These are phyloP conservation scores for Gallinago paraguaiae DNA, from an alignment of 2,113 vertebrate species.

Conservation along the genomic window DNA sequence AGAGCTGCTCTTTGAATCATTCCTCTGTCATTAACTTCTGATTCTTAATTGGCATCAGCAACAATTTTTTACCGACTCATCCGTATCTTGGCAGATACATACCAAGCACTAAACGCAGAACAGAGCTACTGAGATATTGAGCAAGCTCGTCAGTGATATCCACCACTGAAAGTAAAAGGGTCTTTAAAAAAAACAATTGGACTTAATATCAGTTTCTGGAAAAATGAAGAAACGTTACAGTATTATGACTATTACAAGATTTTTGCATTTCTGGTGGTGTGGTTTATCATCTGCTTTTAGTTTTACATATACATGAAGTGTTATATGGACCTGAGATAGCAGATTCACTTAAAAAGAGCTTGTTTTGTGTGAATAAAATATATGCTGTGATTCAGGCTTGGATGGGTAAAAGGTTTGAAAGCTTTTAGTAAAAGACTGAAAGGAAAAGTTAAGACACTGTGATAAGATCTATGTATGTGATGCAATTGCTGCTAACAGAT, in stretches of 20 bases:
- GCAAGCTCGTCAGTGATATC: not conserved
- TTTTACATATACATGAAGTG: not conserved
- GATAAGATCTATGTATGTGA: not conserved
- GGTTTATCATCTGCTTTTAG: not conserved
- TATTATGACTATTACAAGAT: not conserved
- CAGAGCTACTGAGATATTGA: not conserved
- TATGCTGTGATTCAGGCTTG: not conserved
- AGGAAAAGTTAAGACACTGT: not conserved
- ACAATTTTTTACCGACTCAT: not conserved
- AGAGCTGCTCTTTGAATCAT: not conserved
- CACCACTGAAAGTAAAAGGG: not conserved
- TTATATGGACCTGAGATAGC: not conserved
- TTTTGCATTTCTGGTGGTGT: not conserved
- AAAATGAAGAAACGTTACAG: not conserved
- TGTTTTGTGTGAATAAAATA: not conserved
- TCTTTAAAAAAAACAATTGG: not conserved
- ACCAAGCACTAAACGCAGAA: not conserved
- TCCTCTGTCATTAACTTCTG: not conserved
- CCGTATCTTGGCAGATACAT: too few relatives aligned
- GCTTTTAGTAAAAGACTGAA: not conserved
- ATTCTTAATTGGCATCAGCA: not conserved
- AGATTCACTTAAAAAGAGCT: not conserved
- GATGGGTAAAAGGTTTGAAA: not conserved
- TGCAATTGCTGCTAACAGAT: not conserved
- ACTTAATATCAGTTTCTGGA: not conserved